Evolutionary conservation across 1,140 invertebrate genomes (phyloP), one percentile per base, ranked within the genome.

Genomic region (Drosophila gunungcola): DNA sequence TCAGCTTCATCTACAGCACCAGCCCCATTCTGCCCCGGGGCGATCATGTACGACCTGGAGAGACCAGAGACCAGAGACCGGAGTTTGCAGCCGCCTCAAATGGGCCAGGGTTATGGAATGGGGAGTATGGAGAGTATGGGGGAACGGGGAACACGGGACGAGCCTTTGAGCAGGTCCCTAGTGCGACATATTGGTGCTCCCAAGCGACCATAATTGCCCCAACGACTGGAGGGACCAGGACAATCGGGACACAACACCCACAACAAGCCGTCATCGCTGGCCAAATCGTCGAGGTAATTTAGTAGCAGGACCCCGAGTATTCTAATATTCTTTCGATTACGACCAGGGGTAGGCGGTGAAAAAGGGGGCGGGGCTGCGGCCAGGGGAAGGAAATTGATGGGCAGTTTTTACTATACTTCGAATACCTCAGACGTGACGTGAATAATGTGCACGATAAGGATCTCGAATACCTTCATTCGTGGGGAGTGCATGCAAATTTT

Each of bases 381-480:
- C 55, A 48, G 48, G 48, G 80, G 62, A 73, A 70, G 52, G 52
- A 89, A 88, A 84, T 84, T 88, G 85, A 75, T 75, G 80, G 65
- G 65, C 84, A 89, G 76, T 85, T 75, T 79, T 53, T 55, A 68
- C 70, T 63, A 83, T 79, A 54, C 80, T 68, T 86, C 49, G 80
- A 67, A 78, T 69, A 84, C 80, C 69, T 80, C 79, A 89, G 82
- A 91, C 90, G 90, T 91, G 90, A 91, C 83, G 78, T 90, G 90
- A 90, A 91, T 91, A 91, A 91, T 91, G 84, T 84, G 74, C 49
- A 60, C 62, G 85, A 90, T 88, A 88, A 90, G 83, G 68, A 91
- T 91, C 83, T 82, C 74, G 79, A 91, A 79, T 84, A 63, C 85
- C 80, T 57, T 68, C 70, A 43, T 51, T 76, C 32, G 43, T 73